Evolutionary conservation across 2,888 invertebrate species (phyloP).

Genomic region (Volucella inanis): DNA sequence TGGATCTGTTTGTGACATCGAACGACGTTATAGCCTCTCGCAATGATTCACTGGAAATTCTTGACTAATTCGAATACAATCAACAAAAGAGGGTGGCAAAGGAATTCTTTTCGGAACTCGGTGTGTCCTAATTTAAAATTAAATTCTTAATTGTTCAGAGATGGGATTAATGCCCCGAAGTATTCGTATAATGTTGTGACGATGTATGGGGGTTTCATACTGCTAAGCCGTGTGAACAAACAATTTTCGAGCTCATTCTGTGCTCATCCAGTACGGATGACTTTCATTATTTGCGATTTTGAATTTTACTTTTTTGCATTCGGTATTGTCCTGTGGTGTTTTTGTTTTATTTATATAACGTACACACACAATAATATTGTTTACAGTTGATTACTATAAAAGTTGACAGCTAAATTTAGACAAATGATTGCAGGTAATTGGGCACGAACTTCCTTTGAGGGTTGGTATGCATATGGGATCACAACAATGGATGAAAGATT

Average conservation of each 20-base stretch:
- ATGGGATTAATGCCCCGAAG: conserved; percentile 32
- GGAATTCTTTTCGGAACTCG: conserved; percentile 5
- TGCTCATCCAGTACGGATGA: conserved; percentile 25
- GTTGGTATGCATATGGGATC: too few species aligned
- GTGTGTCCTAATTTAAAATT: conserved; percentile 68
- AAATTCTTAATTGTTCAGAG: conserved; percentile 49
- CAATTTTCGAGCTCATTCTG: conserved; percentile 13
- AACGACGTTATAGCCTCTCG: conserved; percentile 38
- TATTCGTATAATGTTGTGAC: conserved; percentile 9
- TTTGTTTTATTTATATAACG: conserved; percentile 52
- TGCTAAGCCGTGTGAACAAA: conserved; percentile 56
- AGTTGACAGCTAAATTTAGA: conserved; percentile 60
- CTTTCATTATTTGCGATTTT: conserved; percentile 38
- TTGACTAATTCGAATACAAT: conserved; percentile 59
- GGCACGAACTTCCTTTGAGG: conserved; percentile 16
- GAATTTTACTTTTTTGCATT: background rate
- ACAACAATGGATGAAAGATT: too few species aligned
- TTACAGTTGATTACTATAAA: conserved; percentile 44
- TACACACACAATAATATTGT: conserved; percentile 27
- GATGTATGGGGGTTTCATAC: conserved; percentile 15
- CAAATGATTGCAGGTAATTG: conserved; percentile 53
- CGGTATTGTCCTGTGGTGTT: conserved; percentile 56
- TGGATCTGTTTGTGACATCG: conserved; percentile 68
- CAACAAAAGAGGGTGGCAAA: conserved; percentile 28
- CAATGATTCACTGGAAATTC: conserved; percentile 53